These are phyloP conservation scores for Rhamnusium bicolor DNA, from an alignment of 2,888 invertebrate genomes.

Conservation along the genomic window DNA sequence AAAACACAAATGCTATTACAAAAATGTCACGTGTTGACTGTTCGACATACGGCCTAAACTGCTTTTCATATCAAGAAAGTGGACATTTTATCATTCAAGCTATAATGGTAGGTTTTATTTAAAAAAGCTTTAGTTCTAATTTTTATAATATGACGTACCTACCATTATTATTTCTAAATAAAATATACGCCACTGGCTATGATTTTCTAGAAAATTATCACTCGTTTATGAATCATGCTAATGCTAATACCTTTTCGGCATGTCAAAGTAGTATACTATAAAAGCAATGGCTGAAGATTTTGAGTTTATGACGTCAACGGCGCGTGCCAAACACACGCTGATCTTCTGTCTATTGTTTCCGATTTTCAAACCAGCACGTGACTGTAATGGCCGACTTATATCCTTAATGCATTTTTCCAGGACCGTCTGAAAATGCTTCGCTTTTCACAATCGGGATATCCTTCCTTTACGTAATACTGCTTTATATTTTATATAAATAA, in stretches of 20 bases:
- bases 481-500: too few relatives aligned
- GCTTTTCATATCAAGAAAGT: too few relatives aligned
- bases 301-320: constrained; percentile 64
- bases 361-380: constrained; percentile 64
- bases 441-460: background rate
- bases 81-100: too few relatives aligned
- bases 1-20: too few relatives aligned
- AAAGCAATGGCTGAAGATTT: constrained; percentile 61
- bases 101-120: too few relatives aligned
- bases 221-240: constrained; percentile 59
- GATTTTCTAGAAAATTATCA: constrained; percentile 44
- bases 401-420: constrained; percentile 40
- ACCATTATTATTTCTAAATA: background rate
- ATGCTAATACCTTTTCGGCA: constrained; percentile 63
- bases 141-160: too few relatives aligned
- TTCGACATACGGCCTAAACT: too few relatives aligned
- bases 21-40: too few relatives aligned
- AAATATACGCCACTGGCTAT: constrained; percentile 15
- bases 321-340: constrained; percentile 63
- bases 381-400: constrained; percentile 62
- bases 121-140: too few relatives aligned
- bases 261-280: constrained; percentile 58
- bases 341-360: constrained; percentile 65
- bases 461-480: background rate
- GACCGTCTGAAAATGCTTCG: background rate